These are phyloP conservation scores for Coleophora flavipennella DNA, from an alignment of 2,888 invertebrate species.

Conservation along the genomic window DNA sequence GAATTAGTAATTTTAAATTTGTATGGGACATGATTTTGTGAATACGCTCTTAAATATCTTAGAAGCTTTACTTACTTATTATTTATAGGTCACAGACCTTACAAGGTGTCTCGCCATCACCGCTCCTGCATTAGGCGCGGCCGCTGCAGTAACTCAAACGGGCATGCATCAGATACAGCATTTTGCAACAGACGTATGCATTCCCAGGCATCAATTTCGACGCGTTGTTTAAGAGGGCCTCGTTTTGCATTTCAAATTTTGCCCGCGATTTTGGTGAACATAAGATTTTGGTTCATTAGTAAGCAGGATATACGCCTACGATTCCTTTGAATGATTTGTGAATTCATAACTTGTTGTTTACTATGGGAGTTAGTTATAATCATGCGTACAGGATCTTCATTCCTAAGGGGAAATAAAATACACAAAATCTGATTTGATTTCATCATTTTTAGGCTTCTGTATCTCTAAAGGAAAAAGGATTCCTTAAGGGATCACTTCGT, in stretches of 20 bases:
- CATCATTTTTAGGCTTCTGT: too few species aligned
- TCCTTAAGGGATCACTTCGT: too few species aligned
- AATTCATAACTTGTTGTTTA: neutral
- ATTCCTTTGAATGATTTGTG: neutral
- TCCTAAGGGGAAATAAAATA: too few species aligned
- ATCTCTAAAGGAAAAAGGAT: too few species aligned
- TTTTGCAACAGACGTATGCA: conserved; percentile 24
- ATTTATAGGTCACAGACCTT: too few species aligned
- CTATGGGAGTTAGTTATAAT: neutral
- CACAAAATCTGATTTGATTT: too few species aligned
- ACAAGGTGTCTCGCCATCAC: neutral
- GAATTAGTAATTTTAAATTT: too few species aligned
- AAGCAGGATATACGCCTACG: conserved; percentile 1
- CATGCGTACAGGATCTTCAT: neutral
- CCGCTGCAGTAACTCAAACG: conserved; percentile 24
- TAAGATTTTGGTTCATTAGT: conserved; percentile 1
- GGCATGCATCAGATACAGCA: conserved; percentile 44
- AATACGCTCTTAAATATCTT: neutral
- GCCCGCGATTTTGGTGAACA: conserved; percentile 17
- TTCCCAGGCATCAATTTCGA: conserved; percentile 23
- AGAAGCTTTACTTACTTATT: too few species aligned
- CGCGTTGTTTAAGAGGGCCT: conserved; percentile 8
- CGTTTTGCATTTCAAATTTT: conserved; percentile 32
- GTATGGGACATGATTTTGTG: too few species aligned
- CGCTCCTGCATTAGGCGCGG: conserved; percentile 21